These are phyloP conservation scores for Trigoniulus corallinus DNA, from an alignment of 1,140 invertebrate species.

Conservation along the genomic window DNA sequence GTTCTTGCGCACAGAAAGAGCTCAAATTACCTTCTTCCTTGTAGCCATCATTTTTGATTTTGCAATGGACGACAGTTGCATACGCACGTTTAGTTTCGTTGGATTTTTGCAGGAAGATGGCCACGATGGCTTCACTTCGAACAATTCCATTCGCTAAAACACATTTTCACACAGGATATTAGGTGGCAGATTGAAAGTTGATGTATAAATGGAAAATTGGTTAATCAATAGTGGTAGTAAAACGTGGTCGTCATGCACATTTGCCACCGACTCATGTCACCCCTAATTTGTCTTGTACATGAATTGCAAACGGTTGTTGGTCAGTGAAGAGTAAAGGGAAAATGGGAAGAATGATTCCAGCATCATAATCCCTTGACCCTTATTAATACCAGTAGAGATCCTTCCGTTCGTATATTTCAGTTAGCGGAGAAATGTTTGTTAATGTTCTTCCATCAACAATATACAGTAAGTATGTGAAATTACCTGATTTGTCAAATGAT, in stretches of 20 bases:
- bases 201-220: constrained; percentile 5
- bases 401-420: background rate
- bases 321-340: too few species aligned
- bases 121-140: constrained; percentile 34
- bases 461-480: constrained; percentile 7
- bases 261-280: background rate
- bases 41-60: constrained; percentile 38
- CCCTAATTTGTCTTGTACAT: too few species aligned
- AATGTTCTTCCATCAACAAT: background rate
- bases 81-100: constrained; percentile 31
- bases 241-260: background rate
- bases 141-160: constrained; percentile 33
- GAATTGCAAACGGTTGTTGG: too few species aligned
- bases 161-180: too few species aligned
- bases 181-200: too few species aligned
- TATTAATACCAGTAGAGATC: too few species aligned
- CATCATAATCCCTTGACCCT: background rate
- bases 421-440: background rate
- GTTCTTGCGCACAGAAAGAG: constrained; percentile 14
- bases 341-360: constrained; percentile 2
- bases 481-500: constrained; percentile 75
- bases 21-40: constrained; percentile 36
- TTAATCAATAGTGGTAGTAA: background rate
- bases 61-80: constrained; percentile 35
- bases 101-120: constrained; percentile 33